Base-by-base conservation (phyloP, 2,113 vertebrate genomes). In the Eubucco bourcierii region DNA sequence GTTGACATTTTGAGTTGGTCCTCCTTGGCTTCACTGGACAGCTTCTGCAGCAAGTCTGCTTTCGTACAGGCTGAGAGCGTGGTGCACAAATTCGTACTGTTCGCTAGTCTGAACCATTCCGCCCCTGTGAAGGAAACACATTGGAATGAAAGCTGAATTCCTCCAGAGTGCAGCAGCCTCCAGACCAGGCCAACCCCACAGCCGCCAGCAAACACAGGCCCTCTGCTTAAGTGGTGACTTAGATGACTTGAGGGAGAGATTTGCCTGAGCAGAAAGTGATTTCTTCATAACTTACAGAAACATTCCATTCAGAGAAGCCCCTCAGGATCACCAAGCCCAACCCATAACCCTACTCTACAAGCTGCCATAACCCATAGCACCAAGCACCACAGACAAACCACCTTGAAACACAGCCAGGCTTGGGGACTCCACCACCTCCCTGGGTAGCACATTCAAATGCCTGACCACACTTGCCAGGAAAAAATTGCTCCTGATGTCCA, bases 101-200 rank as follows among this genome's bases (percentile, higher is more conserved):
- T 99, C 99, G 1, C 98, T 98, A n/a, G 99, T 99, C 95, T 99
- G 99, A 95, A 99, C 99, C 99, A 99, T 99, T 50, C 99, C 99
- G 24, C 99, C 99, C 88, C 99, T 99, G 97, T 29, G 94, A 95
- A 87, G 47, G 72, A 94, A 86, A 94, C 50, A 90, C 21, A 78
- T 15, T 1, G 8, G 44, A 81, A 87, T 63, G 85, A 92, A 87
- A 91, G 47, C 24, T 58, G 65, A 44, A 80, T 82, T 85, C 55
- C 89, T 83, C 80, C 88, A 59, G 66, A 75, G 89, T 37, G 39
- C 5, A 60, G 47, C 47, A 67, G 39, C 15, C 68, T 76, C 61
- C 28, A 52, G 31, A 9, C 37, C 12, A 31, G 70, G 18, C 21
- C 80, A 91, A 9, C 5, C 19, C 53, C 53, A 44, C 15, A 19